phyloP scores from a whole-genome alignment of 2,888 invertebrate species.

The Cistogaster globosa region DNA sequence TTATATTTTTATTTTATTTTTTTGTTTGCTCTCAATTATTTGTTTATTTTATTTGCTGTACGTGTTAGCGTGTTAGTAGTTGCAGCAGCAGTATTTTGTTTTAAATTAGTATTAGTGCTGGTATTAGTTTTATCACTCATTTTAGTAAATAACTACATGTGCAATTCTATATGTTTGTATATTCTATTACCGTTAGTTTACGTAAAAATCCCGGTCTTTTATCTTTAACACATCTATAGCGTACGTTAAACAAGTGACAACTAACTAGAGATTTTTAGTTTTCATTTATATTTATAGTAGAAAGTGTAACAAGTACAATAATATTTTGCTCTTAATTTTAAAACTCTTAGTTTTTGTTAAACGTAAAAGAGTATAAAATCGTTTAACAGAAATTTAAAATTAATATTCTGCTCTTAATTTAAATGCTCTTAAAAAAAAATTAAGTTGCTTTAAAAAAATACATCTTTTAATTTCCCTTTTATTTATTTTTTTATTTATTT shows the following conservation, averaged over 20 bases:
- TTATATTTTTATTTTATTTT: neutral
- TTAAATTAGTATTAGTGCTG: conserved; percentile 9
- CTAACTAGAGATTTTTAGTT: conserved; percentile 43
- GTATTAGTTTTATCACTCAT: conserved; percentile 10
- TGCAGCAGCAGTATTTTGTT: neutral
- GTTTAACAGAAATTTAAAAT: no score
- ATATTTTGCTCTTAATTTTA: conserved; percentile 2
- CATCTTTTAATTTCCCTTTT: neutral
- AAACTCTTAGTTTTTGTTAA: neutral
- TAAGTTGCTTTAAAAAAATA: neutral
- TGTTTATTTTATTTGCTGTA: conserved; percentile 3
- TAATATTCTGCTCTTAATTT: neutral
- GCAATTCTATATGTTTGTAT: neutral
- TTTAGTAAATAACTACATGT: neutral
- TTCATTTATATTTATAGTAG: conserved; percentile 36
- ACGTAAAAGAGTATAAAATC: no score
- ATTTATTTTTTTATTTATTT: neutral
- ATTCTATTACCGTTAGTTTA: conserved; percentile 52
- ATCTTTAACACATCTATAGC: conserved; percentile 25
- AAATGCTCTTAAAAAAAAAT: neutral
- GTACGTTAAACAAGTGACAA: conserved; percentile 48
- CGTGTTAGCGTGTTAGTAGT: conserved; percentile 47
- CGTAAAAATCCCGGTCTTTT: conserved; percentile 17
- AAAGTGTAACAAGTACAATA: neutral
- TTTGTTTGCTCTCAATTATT: conserved; percentile 21